Evolutionary conservation across 1,140 invertebrate genomes (phyloP), one percentile per base, ranked within the genome.

Genomic region (Tetraneura akinire): DNA sequence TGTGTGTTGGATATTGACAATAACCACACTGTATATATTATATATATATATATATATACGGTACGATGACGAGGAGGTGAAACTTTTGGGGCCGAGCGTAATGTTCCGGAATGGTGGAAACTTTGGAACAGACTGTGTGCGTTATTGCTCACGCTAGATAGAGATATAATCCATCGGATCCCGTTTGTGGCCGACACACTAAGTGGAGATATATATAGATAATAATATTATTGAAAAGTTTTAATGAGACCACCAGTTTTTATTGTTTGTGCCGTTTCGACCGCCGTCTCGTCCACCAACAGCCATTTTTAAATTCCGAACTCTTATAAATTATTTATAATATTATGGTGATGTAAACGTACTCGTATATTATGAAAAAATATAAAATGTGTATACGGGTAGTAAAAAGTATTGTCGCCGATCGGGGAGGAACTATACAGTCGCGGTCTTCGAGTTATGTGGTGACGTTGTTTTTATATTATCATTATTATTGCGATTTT

Each of bases 211-310:
- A 73, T 47, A 74, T 76, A 76, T 57, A 42, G 57, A 76, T 76
- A 57, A 47, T 78, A 78, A 45, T 78, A 62, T 78, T 78, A 78
- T 78, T 78, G 53, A 78, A 78, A 78, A 78, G 74, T 78, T 78
- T 78, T 78, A 78, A 78, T 60, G 55, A 78, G 55, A 26, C 55
- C 23, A 53, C 32, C 21, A n/a, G 49, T 76, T 76, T 76, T 76
- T 76, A 76, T 76, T 57, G 51, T 60, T 60, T 21, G 73, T 57
- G 64, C 64, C n/a, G 37, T 45, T 68, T 45, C 42, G 37, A 23
- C 14, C n/a, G 29, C 13, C 8, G 51, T n/a, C n/a, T n/a, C n/a
- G n/a, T n/a, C n/a, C n/a, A n/a, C n/a, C 51, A 21, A 16, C 37
- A 42, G 1, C 29, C 11, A 6, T 21, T 16, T 13, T 37, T 32